A percentile compares a stretch with the other conserved stretches of the same genome.
These are phyloP conservation scores for Otis tarda DNA, from an alignment of 2,113 vertebrate genomes.

Conservation along the genomic window DNA sequence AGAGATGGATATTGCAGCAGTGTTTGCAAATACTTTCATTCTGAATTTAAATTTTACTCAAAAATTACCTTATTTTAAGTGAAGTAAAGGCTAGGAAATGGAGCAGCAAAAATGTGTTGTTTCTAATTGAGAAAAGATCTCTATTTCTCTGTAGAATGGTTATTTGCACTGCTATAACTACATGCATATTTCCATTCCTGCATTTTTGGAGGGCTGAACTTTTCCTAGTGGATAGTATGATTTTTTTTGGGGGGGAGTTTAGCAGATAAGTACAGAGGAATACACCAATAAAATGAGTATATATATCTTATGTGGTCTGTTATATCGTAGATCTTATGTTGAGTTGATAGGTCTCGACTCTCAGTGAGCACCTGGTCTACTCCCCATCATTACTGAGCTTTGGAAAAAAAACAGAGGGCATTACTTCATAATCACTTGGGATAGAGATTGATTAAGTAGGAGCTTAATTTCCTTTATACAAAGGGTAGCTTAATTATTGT, in stretches of 20 bases:
- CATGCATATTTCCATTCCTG: background rate
- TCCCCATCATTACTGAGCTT: background rate
- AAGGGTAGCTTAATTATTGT: background rate
- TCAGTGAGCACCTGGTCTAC: background rate
- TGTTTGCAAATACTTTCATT: background rate
- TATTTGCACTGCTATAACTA: background rate
- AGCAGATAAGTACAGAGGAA: background rate
- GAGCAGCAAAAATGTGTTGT: background rate
- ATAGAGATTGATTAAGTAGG: background rate
- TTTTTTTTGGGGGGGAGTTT: background rate
- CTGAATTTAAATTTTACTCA: background rate
- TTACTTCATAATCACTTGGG: background rate
- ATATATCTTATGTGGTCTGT: background rate
- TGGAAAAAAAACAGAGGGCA: background rate
- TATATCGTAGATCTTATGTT: background rate
- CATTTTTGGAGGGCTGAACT: background rate
- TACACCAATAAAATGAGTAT: background rate
- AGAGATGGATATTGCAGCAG: background rate
- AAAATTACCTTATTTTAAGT: background rate
- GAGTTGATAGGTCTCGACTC: background rate
- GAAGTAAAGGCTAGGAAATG: background rate
- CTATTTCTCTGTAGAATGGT: background rate
- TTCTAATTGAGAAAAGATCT: background rate
- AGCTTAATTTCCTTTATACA: background rate
- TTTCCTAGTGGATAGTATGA: background rate